These are phyloP conservation scores for Lonchura striata DNA, from an alignment of 2,113 vertebrate genomes.

Conservation along the genomic window DNA sequence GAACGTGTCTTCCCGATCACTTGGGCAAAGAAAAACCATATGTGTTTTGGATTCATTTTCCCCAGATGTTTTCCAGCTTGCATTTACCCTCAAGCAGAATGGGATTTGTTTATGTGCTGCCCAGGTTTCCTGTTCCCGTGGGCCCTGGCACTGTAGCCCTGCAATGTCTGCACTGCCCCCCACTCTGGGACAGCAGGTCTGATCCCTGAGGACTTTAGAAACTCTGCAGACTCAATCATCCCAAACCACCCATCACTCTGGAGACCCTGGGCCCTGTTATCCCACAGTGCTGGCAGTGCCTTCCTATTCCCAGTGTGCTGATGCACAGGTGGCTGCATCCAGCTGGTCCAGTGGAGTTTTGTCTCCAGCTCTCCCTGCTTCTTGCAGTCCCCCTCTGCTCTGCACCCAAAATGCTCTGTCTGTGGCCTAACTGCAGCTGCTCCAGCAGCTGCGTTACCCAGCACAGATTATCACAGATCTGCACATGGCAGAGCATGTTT, in stretches of 20 bases:
- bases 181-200: neutral
- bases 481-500: neutral
- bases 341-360: neutral
- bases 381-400: neutral
- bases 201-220: neutral
- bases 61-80: neutral
- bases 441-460: neutral
- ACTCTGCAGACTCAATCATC: neutral
- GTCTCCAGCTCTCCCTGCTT: neutral
- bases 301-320: neutral
- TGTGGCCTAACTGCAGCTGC: rapidly evolving
- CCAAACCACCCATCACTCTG: neutral
- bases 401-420: neutral
- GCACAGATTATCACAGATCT: neutral
- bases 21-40: neutral
- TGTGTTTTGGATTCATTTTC: neutral
- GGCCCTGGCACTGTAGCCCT: neutral
- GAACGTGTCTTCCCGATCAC: neutral
- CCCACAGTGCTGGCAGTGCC: neutral
- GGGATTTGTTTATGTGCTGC: neutral
- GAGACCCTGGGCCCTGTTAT: neutral
- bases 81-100: neutral
- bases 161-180: neutral
- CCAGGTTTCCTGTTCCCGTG: neutral
- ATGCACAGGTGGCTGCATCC: neutral